phyloP scores from a whole-genome alignment of 2,797 vertebrate genomes.

The Poecile montanus region DNA sequence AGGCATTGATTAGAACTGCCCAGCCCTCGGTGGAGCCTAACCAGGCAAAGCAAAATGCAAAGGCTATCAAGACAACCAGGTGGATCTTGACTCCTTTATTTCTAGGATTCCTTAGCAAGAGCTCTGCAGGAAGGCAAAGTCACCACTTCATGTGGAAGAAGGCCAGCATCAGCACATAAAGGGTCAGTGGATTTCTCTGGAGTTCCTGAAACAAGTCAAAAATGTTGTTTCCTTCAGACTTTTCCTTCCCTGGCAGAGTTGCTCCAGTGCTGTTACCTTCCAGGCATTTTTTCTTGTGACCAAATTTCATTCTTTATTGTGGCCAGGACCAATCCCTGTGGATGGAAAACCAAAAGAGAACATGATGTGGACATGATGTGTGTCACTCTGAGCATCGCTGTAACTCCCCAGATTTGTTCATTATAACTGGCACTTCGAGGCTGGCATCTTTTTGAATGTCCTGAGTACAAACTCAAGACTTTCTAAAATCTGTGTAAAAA shows the following conservation, averaged over 20 bases:
- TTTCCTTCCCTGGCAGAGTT: not conserved
- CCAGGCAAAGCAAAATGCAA: not conserved
- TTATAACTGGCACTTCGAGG: not conserved
- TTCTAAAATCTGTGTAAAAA: not conserved
- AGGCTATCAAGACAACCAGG: not conserved
- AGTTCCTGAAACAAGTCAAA: not conserved
- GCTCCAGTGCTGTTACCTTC: not conserved
- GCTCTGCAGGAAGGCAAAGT: not conserved
- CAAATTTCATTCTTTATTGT: not conserved
- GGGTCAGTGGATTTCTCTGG: not conserved
- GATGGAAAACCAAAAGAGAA: not conserved
- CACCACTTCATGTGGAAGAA: not conserved
- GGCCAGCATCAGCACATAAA: fast-evolving
- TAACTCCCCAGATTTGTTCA: not conserved
- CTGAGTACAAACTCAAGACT: not conserved
- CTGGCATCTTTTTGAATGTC: not conserved
- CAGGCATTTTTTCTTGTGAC: not conserved
- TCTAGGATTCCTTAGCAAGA: not conserved
- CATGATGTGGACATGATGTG: fast-evolving
- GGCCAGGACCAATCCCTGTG: not conserved
- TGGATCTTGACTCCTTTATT: not conserved
- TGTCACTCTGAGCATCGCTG: not conserved
- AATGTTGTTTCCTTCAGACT: not conserved
- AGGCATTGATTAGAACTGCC: not conserved
- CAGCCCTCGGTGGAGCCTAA: not conserved